Conservation (phyloP, 2,113 vertebrate genomes). For the Elanus axillaris region DNA sequence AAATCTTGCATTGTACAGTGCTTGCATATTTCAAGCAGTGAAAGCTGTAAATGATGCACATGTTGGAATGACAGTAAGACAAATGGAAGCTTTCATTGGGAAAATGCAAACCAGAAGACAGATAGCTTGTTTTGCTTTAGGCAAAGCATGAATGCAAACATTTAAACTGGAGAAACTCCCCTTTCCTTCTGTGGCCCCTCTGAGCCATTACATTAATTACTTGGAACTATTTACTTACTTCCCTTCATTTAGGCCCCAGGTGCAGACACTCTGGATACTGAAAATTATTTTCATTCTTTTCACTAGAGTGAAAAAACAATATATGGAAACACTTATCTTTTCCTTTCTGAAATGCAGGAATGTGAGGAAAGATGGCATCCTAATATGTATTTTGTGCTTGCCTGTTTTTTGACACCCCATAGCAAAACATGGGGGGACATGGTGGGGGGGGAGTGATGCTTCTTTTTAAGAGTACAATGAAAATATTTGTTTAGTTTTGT, state of each 20-base stretch:
- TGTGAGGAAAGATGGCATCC: neutral
- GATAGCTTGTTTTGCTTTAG: slow-evolving; percentile 62
- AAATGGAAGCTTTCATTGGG: slow-evolving; percentile 45
- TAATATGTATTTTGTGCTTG: neutral
- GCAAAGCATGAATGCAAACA: slow-evolving; percentile 54
- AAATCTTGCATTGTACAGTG: neutral
- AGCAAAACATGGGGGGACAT: neutral
- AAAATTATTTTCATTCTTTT: slow-evolving; percentile 40
- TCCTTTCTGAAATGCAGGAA: neutral
- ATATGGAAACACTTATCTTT: slow-evolving; percentile 7
- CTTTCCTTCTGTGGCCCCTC: slow-evolving; percentile 47
- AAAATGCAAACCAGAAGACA: slow-evolving; percentile 57
- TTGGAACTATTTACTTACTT: slow-evolving; percentile 58
- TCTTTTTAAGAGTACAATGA: neutral
- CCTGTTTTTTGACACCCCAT: neutral
- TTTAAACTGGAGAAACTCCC: slow-evolving; percentile 51
- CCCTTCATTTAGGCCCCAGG: slow-evolving; percentile 50
- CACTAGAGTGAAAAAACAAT: neutral
- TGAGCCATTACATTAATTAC: slow-evolving; percentile 56
- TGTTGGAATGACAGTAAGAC: slow-evolving; percentile 47
- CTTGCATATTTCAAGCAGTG: neutral
- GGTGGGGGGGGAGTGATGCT: neutral
- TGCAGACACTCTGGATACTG: slow-evolving; percentile 13
- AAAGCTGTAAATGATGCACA: slow-evolving; percentile 25
- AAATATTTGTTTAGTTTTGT: slow-evolving; percentile 15